Base-by-base conservation (phyloP, 2,888 invertebrate genomes). In the Perdita meconis region DNA sequence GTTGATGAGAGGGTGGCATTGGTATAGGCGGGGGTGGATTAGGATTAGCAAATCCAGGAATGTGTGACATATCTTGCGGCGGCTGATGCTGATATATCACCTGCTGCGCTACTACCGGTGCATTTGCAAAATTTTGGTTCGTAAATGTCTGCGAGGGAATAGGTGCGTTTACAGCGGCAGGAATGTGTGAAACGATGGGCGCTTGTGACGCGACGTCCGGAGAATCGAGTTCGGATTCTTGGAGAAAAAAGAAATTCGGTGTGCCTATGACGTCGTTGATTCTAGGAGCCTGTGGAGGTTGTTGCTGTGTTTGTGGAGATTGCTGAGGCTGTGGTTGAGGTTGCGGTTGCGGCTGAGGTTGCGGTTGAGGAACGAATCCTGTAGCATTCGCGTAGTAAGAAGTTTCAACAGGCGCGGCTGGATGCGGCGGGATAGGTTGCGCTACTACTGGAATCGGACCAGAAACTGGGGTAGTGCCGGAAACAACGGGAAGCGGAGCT, bases 171-270 rank as follows among this genome's bases (percentile, higher is more conserved):
- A 94, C 89, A 93, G 94, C 83, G 56, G 92, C 87, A 86, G 91
- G 91, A 90, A 91, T 92, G 88, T 93, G 93, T 68, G 93, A 90
- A 55, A 92, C 90, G 42, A 90, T 90, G n/a, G 90, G 88, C 36
- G 88, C 80, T 80, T 89, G 87, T 64, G 94, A 93, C 1, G 94
- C 93, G 24, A 93, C 93, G 34, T 95, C 95, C 0, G 96, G 96
- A 61, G 96, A 95, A 91, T 97, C 97, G 81, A 97, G 94, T 93
- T 98, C 98, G 24, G 98, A 98, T 89, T 98, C 98, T 93, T 98
- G 97, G 68, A 98, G 94, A 92, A 97, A 97, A 92, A 95, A 96
- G 92, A 96, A 96, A 90, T 95, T 96, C 71, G 96, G 96, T 6
- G 90, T 90, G 34, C 96, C 96, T 83, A 96, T 95, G 36, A 96